Evolutionary conservation across 2,888 invertebrate species (phyloP), one percentile per base, ranked within the genome.

Genomic region (Platynereis dumerilii): DNA sequence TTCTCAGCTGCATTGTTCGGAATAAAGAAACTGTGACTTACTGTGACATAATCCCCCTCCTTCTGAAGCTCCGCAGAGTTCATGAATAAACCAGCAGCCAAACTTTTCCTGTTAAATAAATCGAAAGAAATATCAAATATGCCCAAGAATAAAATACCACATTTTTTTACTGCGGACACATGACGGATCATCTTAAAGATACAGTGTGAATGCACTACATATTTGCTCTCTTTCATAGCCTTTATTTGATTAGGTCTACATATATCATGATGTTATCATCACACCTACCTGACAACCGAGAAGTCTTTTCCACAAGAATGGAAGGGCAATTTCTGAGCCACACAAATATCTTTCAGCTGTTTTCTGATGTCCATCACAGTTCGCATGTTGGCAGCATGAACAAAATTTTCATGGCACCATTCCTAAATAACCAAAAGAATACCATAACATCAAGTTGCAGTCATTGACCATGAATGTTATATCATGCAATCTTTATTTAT

Each of bases 331-430:
- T 88, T 87, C 57, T 88, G 85, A 73, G 88, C 87, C 68, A 87
- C 85, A 77, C 91, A 91, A 55, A 94, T 88, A 28, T 90, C 89
- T 15, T 88, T 82, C 68, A 97, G 85, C 82, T 97, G 96, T 60
- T 88, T 87, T 57, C 93, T 87, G 1, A 96, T 91, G 73, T 93
- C 91, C 54, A 87, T 85, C 0, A 93, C 95, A 79, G 92, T 92
- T 48, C 88, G 86, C 78, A 97, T 87, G 85, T 95, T 94, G 72
- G 93, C 88, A 69, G 88, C 87, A 81, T 94, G 92, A 58, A 96
- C 86, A 80, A 90, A 95, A 84, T 96, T 93, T 74, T 94, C 93
- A 79, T 90, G 90, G 80, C 96, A 96, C 94, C 94, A 96, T 83
- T 87, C 87, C 88, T 89, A 82, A n/a, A 84, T 86, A 44, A 53